phyloP scores from a whole-genome alignment of 2,888 invertebrate species.

The Acholoe squamosa region DNA sequence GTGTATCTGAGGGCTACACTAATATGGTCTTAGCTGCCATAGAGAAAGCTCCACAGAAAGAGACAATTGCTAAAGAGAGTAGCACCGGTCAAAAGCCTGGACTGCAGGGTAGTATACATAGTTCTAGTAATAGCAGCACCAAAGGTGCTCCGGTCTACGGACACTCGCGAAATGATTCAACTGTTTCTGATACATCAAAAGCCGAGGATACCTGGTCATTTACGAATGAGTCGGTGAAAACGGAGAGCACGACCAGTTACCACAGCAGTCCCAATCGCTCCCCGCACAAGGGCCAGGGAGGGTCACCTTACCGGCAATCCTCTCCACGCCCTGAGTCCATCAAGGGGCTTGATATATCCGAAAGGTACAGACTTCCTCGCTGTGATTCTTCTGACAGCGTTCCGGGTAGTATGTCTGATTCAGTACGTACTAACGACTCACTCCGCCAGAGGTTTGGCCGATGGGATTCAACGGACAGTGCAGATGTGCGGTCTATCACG shows the following conservation, averaged over 20 bases:
- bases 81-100: too few relatives aligned
- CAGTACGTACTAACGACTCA: slow-evolving; percentile 32
- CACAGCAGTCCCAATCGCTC: slow-evolving; percentile 14
- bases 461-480: slow-evolving; percentile 53
- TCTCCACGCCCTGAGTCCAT: slow-evolving; percentile 41
- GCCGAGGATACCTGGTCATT: neutral
- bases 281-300: neutral
- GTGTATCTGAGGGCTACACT: neutral
- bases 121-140: too few relatives aligned
- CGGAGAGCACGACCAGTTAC: neutral
- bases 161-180: neutral
- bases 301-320: slow-evolving; percentile 14
- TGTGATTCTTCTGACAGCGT: slow-evolving; percentile 48
- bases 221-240: neutral
- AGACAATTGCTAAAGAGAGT: neutral
- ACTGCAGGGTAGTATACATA: too few relatives aligned
- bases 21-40: neutral
- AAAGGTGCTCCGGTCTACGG: too few relatives aligned
- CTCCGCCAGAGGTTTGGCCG: slow-evolving; percentile 32
- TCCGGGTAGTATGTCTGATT: slow-evolving; percentile 36
- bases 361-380: slow-evolving; percentile 27
- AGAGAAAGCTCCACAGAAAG: neutral
- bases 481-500: slow-evolving; percentile 23
- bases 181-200: neutral
- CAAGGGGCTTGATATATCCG: slow-evolving; percentile 13